These are phyloP conservation scores for Andinoacara biseriatus DNA, from an alignment of 2,113 vertebrate genomes.

Conservation along the genomic window DNA sequence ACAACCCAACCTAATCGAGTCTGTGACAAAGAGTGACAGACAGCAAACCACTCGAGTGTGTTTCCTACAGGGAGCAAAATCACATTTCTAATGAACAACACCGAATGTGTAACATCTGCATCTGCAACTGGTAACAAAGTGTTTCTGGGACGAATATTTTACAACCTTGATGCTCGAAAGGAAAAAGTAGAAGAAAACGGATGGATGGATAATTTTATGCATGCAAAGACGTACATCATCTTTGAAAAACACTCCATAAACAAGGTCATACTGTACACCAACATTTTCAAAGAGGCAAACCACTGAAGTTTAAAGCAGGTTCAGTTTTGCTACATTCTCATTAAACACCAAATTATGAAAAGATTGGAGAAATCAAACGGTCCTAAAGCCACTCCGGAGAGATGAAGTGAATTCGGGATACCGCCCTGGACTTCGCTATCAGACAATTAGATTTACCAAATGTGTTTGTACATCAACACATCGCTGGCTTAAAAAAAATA, in stretches of 20 bases:
- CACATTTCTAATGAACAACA: not conserved
- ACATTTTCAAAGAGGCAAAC: too few relatives aligned
- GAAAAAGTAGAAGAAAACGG: too few relatives aligned
- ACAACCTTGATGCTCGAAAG: not conserved
- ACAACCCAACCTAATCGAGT: not conserved
- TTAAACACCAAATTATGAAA: not conserved
- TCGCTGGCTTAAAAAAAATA: too few relatives aligned
- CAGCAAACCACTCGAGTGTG: not conserved
- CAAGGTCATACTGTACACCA: not conserved
- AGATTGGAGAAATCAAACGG: not conserved
- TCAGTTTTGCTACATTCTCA: too few relatives aligned
- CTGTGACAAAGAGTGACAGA: not conserved
- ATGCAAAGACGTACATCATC: not conserved
- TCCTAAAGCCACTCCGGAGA: not conserved
- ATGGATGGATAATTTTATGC: not conserved
- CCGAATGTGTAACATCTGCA: not conserved
- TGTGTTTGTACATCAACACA: too few relatives aligned
- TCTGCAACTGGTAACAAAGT: not conserved
- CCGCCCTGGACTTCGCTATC: too few relatives aligned
- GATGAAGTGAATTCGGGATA: not conserved
- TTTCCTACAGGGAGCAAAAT: not conserved
- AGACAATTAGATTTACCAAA: too few relatives aligned
- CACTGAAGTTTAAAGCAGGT: too few relatives aligned
- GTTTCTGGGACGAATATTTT: not conserved
- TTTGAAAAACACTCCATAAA: not conserved